Conservation (phyloP, 2,797 vertebrate genomes). For the Alca torda region DNA sequence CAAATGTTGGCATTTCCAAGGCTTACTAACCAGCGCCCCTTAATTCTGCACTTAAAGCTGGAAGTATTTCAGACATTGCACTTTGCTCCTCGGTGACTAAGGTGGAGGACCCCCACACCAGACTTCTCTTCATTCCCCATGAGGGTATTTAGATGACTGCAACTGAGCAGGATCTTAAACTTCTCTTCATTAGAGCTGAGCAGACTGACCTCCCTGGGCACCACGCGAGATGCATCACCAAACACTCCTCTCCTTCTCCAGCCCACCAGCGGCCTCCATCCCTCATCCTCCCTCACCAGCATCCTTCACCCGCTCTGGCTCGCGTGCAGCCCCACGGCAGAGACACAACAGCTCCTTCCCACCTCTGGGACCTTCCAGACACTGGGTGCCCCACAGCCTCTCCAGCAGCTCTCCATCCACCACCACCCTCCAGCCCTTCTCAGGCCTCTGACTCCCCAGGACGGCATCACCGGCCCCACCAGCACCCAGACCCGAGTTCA, state of each 20-base stretch:
- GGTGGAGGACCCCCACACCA: background rate
- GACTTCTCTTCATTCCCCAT: background rate
- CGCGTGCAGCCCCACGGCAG: rapidly evolving
- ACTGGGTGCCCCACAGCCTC: background rate
- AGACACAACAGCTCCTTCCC: background rate
- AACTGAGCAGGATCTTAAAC: background rate
- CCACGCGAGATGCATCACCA: rapidly evolving
- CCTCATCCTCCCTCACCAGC: background rate
- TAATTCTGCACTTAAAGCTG: background rate
- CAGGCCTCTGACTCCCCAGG: background rate
- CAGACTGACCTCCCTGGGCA: background rate
- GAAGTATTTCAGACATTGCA: background rate
- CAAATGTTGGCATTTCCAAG: background rate
- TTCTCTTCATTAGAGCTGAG: background rate
- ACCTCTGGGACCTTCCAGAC: background rate
- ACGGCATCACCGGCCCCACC: rapidly evolving
- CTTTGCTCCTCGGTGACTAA: background rate
- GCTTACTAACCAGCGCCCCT: background rate
- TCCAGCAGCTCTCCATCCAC: background rate
- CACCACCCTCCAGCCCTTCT: background rate
- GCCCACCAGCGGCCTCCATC: background rate
- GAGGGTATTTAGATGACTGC: background rate
- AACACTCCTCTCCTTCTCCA: background rate
- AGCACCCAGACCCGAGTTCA: background rate
- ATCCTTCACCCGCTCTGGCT: background rate